Evolutionary conservation across 2,888 invertebrate species (phyloP), one percentile per base, ranked within the genome.

Genomic region (Lasiommata megera): DNA sequence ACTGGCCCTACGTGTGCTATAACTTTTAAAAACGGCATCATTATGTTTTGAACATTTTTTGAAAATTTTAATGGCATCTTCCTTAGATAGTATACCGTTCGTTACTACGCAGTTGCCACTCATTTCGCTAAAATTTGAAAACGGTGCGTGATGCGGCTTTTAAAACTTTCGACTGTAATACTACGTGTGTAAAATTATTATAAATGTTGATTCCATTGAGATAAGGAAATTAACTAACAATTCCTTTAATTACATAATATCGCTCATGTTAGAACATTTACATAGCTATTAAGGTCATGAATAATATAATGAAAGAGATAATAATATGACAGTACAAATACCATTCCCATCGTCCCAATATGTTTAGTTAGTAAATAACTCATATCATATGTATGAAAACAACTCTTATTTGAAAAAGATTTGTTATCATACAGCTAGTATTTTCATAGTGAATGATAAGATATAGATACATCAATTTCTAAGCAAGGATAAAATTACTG

Each of bases 1-100:
- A 69, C 86, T 88, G 1, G 88, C 87, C 52, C 72, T 74, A 17
- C 68, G 44, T 8, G 84, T 62, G 23, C 43, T 57, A 65, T 79
- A 88, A 17, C 72, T 68, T 54, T 75, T 65, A 50, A 80, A 62
- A 6, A 59, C 31, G 18, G 63, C 62, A 17, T 72, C 67, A 55
- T 74, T 65, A 50, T 64, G 66, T 54, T 67, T 70, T n/a, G n/a
- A n/a, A 65, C 70, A 76, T 56, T 69, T 75, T 31, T 66, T 65
- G 36, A 84, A 43, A 62, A 88, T 81, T 16, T 75, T 72, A 0
- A 87, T 66, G 56, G 81, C 76, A 62, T 81, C 71, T 64, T 75
- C 7, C 16, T 44, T 12, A 1, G 52, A 18, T 17, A 54, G 1
- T 52, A 52, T 6, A 9, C 14, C 29, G 9, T 11, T 16, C 31